phyloP scores from a whole-genome alignment of 30 jellyfish, hydroid and myxozoan genomes.

The Cassiopea xamachana region DNA sequence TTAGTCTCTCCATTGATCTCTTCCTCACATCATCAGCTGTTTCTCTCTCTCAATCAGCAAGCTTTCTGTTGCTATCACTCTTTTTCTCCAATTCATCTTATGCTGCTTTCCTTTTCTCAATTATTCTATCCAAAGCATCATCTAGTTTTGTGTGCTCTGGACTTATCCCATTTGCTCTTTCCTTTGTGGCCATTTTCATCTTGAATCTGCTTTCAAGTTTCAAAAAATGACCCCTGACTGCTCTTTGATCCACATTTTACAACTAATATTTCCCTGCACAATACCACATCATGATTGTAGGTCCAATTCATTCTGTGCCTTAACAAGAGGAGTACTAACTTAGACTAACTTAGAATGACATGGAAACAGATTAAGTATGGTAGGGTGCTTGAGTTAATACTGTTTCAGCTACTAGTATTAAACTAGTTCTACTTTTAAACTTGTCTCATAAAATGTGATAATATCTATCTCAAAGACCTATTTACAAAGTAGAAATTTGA shows the following conservation, averaged over 20 bases:
- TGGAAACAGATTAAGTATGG: not conserved
- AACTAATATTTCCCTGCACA: conserved; percentile 25
- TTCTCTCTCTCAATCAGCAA: no score
- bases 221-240: not conserved
- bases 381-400: not conserved
- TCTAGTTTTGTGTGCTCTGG: no score
- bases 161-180: no score
- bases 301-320: conserved; percentile 24
- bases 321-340: not conserved
- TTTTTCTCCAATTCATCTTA: no score
- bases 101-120: no score
- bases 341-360: not conserved
- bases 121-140: no score
- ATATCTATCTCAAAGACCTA: not conserved
- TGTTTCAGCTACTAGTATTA: not conserved
- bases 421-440: not conserved
- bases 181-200: no score
- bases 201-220: not conserved
- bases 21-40: no score
- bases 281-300: not conserved
- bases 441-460: not conserved
- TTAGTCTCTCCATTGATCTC: no score
- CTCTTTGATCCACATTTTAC: conserved; percentile 6
- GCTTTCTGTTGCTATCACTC: no score
- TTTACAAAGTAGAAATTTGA: not conserved